phyloP scores from a whole-genome alignment of 2,113 vertebrate genomes.

The Crocuta crocuta region DNA sequence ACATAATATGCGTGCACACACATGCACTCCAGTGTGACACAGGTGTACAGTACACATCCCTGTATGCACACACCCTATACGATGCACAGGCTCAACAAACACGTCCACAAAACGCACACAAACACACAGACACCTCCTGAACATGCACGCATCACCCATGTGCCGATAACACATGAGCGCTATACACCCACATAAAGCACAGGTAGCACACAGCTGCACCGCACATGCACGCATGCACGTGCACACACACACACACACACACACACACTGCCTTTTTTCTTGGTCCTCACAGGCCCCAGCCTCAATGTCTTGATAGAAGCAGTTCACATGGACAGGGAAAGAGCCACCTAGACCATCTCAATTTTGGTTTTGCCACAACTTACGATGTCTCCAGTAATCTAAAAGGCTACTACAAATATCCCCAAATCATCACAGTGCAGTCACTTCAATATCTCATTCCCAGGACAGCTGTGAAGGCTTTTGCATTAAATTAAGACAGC shows the following conservation, averaged over 20 bases:
- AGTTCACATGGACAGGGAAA: neutral
- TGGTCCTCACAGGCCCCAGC: neutral
- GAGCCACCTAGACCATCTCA: neutral
- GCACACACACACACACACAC: neutral
- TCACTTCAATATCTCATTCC: neutral
- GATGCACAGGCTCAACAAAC: neutral
- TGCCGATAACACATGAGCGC: neutral
- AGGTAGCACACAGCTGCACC: neutral
- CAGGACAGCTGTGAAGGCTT: neutral
- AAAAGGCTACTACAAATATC: neutral
- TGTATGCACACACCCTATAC: neutral
- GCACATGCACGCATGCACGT: too few species aligned
- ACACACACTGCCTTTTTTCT: neutral
- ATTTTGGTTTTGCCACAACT: neutral
- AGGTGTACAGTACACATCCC: neutral
- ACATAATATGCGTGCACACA: neutral
- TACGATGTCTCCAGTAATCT: neutral
- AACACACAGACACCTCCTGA: neutral
- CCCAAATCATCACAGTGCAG: neutral
- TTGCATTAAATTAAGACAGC: conserved; percentile 26
- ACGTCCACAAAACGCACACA: neutral
- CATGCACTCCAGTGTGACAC: neutral
- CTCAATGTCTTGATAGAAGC: neutral
- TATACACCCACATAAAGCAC: neutral
- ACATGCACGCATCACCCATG: neutral